phyloP scores from a whole-genome alignment of 2,797 vertebrate genomes.

The Neosilurus mollespiculum region DNA sequence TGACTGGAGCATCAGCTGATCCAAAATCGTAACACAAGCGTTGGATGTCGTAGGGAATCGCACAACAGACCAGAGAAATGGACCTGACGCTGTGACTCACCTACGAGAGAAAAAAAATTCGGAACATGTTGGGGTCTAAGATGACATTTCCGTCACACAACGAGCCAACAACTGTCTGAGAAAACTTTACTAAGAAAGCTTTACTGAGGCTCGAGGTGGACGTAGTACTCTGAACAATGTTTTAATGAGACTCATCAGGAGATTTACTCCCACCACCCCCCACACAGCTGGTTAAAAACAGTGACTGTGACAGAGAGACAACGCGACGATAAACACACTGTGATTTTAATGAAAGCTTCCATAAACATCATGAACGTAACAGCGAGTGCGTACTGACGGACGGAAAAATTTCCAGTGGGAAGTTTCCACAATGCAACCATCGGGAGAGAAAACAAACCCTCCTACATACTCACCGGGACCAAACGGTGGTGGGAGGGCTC shows the following conservation, averaged over 20 bases:
- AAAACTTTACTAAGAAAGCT: no score
- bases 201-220: no score
- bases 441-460: conserved; percentile 15
- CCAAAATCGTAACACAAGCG: no score
- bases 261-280: no score
- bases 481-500: conserved; percentile 24
- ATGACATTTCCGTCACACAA: no score
- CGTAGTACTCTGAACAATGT: not conserved
- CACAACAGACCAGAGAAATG: no score
- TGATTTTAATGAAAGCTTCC: conserved; percentile 72
- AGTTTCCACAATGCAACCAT: conserved; percentile 30
- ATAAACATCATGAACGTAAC: conserved; percentile 69
- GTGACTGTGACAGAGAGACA: not conserved
- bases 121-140: no score
- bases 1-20: no score
- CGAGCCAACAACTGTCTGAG: no score
- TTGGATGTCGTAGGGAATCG: no score
- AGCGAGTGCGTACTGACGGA: conserved; percentile 54
- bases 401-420: conserved; percentile 53
- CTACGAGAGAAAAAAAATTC: no score
- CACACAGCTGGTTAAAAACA: conserved; percentile 15
- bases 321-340: conserved; percentile 62
- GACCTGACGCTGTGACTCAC: no score
- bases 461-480: not conserved
- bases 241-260: not conserved